Evolutionary conservation across 2,797 vertebrate species (phyloP), one percentile per base, ranked within the genome.

Genomic region (Psittacula derbiana): DNA sequence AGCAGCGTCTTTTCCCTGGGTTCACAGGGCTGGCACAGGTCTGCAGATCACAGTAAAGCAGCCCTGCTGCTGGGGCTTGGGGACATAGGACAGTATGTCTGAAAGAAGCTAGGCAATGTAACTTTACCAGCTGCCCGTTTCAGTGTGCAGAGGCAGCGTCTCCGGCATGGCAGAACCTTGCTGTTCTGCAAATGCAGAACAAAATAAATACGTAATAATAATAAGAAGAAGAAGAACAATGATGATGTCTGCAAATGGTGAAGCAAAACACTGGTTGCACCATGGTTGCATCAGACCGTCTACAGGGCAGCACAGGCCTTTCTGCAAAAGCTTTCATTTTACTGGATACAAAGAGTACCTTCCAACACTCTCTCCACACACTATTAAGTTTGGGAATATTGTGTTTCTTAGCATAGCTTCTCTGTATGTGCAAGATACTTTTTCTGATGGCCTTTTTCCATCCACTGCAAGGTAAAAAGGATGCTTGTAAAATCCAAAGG

Each of bases 21-120:
- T 28, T 90, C 55, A 33, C n/a, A 55, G 61, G 52, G 65, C 44
- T 38, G 41, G 14, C 30, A 31, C 50, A 53, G 78, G 43, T 80
- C 57, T 76, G 52, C 52, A 50, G 72, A 11, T 12, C 49, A 71
- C 33, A 43, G 4, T 50, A 40, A 69, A 52, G n/a, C 65, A 81
- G 61, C 38, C 6, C 28, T 3, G 2, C 69, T 64, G 78, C 44
- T 65, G 38, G 64, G 14, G 23, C 5, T 5, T 25, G 19, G 30
- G 15, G 15, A n/a, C 12, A 0, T 40, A 8, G 0, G 4, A 20
- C 38, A 40, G 17, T 61, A 33, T 12, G 21, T 41, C 28, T 46
- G 23, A 23, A 78, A 76, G 66, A 65, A 65, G 31, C 30, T 16
- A n/a, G 28, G 31, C 66, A 50, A 4, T 7, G 9, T 12, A n/a